These are phyloP conservation scores for Athrips mouffetella DNA, from an alignment of 2,888 invertebrate species.

Conservation along the genomic window DNA sequence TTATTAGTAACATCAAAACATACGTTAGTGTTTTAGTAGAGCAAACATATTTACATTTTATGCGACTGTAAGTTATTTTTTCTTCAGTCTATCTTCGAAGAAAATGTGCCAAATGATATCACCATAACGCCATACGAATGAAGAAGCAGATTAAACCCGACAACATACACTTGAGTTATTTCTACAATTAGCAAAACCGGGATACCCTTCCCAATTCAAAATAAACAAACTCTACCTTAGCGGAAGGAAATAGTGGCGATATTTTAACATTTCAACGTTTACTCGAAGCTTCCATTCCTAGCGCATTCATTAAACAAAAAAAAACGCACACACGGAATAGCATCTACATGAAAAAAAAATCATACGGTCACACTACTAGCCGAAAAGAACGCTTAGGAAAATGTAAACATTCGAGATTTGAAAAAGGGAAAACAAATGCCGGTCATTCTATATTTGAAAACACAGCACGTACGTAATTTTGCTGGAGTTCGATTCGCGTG, in stretches of 20 bases:
- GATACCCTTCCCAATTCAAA: background rate
- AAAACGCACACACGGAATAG: background rate
- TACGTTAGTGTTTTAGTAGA: background rate
- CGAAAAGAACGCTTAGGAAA: conserved; percentile 7
- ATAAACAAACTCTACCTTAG: conserved; percentile 1
- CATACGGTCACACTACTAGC: background rate
- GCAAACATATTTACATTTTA: background rate
- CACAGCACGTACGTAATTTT: conserved; percentile 48
- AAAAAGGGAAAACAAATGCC: background rate
- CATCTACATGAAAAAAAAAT: background rate
- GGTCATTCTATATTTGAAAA: conserved; percentile 10
- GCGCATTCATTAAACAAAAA: background rate
- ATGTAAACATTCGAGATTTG: background rate
- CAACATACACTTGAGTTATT: background rate
- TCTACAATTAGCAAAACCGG: background rate
- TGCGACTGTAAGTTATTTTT: background rate
- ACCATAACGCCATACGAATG: conserved; percentile 2
- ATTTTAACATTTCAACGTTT: conserved; percentile 8
- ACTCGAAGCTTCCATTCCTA: conserved; percentile 3
- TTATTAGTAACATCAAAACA: too few species aligned
- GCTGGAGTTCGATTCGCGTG: conserved; percentile 29
- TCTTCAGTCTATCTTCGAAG: background rate
- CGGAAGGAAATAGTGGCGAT: conserved; percentile 19
- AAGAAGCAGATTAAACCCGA: background rate
- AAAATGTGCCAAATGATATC: conserved; percentile 2